These are phyloP conservation scores for Bergia puertoricense DNA, from an alignment of 92 coral and sea anemone species.

Conservation along the genomic window DNA sequence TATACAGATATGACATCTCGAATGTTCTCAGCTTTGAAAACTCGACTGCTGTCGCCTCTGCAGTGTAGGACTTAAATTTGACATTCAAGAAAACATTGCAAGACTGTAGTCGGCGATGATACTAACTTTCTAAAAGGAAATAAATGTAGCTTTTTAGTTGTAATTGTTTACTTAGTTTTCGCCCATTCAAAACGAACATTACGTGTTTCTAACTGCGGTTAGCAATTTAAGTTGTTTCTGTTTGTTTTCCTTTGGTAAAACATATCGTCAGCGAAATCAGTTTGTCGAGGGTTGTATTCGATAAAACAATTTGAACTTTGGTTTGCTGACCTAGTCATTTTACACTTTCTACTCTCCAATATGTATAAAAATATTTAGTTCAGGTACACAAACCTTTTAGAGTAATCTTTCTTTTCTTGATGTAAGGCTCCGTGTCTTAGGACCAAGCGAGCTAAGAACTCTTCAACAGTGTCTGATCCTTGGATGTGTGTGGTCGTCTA, in stretches of 20 bases:
- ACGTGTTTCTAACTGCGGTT: slow-evolving; percentile 11
- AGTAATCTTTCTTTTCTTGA: neutral
- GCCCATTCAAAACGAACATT: neutral
- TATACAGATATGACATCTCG: neutral
- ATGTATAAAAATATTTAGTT: neutral
- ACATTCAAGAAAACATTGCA: neutral
- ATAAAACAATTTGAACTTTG: neutral
- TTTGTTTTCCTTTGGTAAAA: neutral
- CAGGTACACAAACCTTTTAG: slow-evolving; percentile 24
- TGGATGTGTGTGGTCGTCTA: slow-evolving; percentile 40
- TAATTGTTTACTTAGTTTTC: slow-evolving; percentile 6
- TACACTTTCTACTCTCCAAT: neutral
- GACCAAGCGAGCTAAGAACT: neutral
- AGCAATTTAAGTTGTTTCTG: neutral
- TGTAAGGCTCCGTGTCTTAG: neutral
- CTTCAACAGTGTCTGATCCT: neutral
- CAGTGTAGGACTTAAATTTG: neutral
- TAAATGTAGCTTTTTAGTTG: neutral
- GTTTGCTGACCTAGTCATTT: neutral
- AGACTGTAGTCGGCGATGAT: too few relatives aligned
- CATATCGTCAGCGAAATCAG: neutral
- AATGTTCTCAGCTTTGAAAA: neutral
- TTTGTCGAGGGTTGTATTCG: neutral
- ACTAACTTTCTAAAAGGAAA: neutral
- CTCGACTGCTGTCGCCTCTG: neutral